These are phyloP conservation scores for Oppia nitens DNA, from an alignment of 1,140 invertebrate genomes.

Conservation along the genomic window DNA sequence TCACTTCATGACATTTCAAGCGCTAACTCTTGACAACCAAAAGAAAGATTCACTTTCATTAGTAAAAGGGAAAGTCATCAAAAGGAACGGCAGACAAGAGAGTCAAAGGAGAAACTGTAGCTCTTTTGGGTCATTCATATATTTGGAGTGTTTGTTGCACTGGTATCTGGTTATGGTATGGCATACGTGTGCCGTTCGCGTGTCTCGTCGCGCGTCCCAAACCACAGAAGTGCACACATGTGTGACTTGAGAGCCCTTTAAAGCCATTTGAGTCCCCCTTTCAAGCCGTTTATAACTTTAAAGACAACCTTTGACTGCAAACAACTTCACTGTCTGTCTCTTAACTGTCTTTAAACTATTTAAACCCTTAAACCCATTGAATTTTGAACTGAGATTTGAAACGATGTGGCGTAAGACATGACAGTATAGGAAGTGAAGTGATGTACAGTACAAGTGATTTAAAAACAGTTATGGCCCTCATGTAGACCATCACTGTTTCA, in stretches of 20 bases:
- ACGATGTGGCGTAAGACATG: neutral
- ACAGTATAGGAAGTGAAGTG: neutral
- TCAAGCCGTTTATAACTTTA: no score
- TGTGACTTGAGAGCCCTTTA: neutral
- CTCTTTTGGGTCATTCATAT: no score
- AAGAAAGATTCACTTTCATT: neutral
- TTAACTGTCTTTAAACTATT: neutral
- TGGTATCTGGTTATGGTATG: no score
- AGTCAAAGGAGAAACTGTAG: neutral
- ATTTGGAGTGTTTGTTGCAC: no score
- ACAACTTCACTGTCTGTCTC: neutral
- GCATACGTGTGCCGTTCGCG: neutral
- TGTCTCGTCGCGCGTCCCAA: neutral
- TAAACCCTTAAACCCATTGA: no score
- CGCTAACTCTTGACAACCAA: neutral
- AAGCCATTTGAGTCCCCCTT: neutral
- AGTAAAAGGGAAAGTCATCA: no score
- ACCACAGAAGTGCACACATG: neutral
- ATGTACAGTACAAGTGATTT: neutral
- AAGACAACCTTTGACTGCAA: neutral
- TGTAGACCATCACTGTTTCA: neutral
- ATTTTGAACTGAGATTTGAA: no score
- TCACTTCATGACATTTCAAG: no score
- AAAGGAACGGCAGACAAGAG: no score
- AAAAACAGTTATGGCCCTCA: neutral